Percentiles rank a stretch among this genome's conserved stretches.
phyloP scores from a whole-genome alignment of 1,140 invertebrate genomes.

The Meteorus sp. region DNA sequence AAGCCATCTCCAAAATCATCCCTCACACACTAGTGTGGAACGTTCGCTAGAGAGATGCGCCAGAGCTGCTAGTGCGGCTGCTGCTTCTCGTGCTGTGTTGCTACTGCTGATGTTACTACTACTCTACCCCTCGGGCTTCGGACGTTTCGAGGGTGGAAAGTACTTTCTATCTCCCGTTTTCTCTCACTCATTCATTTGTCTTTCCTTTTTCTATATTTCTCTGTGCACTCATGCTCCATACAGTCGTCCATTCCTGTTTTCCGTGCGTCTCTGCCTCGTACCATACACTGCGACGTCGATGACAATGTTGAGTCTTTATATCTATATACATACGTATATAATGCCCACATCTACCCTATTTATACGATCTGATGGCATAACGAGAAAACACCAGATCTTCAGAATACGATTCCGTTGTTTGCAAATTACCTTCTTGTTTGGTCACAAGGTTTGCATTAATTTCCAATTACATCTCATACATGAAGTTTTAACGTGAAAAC shows the following conservation, averaged over 20 bases:
- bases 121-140: not conserved
- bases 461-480: constrained; percentile 6
- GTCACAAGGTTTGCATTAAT: constrained; percentile 15
- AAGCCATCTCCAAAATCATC: constrained; percentile 61
- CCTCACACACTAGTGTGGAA: constrained; percentile 53
- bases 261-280: too few relatives aligned
- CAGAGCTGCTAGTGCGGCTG: too few relatives aligned
- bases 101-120: too few relatives aligned
- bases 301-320: too few relatives aligned
- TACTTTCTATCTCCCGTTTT: constrained; percentile 14
- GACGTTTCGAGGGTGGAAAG: constrained; percentile 3
- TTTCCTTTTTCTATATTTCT: too few relatives aligned
- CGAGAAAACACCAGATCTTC: constrained; percentile 8
- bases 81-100: too few relatives aligned
- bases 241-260: too few relatives aligned
- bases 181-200: constrained; percentile 21
- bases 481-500: not conserved
- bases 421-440: constrained; percentile 9
- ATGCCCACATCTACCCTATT: not conserved
- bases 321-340: too few relatives aligned
- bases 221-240: too few relatives aligned
- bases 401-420: not conserved
- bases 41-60: constrained; percentile 32
- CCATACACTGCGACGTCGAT: too few relatives aligned
- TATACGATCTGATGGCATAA: not conserved